A percentile compares a stretch with the other conserved stretches of the same genome.
These are phyloP conservation scores for Coremacera marginata DNA, from an alignment of 2,888 invertebrate species.

Conservation along the genomic window DNA sequence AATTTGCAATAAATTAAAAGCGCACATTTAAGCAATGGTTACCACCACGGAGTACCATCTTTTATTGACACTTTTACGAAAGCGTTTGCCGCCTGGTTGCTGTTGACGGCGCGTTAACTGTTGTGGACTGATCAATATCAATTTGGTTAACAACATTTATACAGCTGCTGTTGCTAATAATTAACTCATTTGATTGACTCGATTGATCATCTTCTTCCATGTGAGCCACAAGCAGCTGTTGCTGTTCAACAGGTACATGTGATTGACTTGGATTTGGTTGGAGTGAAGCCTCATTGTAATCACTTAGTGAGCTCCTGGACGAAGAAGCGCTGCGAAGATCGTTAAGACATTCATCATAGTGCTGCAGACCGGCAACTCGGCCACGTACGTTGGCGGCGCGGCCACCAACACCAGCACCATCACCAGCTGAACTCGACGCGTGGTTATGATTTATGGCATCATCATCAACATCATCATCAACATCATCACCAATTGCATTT, in stretches of 20 bases:
- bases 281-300: constrained; percentile 44
- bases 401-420: constrained; percentile 49
- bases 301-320: constrained; percentile 54
- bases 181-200: constrained; percentile 5
- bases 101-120: neutral
- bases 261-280: neutral
- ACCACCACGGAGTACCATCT: neutral
- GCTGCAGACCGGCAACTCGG: neutral
- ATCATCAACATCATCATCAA: constrained; percentile 53
- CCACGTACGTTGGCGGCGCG: neutral
- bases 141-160: neutral
- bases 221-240: constrained; percentile 40
- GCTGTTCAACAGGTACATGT: constrained; percentile 10
- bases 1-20: neutral
- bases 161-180: neutral
- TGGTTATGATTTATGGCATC: constrained; percentile 48
- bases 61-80: neutral
- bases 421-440: constrained; percentile 33
- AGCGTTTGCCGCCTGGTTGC: neutral
- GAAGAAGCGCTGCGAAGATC: constrained; percentile 42
- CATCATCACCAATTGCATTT: constrained; percentile 54
- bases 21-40: neutral
- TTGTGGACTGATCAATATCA: neutral
- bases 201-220: constrained; percentile 42
- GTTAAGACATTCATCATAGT: neutral